phyloP scores from a whole-genome alignment of 2,888 invertebrate genomes.

The Leptopilina syphax region DNA sequence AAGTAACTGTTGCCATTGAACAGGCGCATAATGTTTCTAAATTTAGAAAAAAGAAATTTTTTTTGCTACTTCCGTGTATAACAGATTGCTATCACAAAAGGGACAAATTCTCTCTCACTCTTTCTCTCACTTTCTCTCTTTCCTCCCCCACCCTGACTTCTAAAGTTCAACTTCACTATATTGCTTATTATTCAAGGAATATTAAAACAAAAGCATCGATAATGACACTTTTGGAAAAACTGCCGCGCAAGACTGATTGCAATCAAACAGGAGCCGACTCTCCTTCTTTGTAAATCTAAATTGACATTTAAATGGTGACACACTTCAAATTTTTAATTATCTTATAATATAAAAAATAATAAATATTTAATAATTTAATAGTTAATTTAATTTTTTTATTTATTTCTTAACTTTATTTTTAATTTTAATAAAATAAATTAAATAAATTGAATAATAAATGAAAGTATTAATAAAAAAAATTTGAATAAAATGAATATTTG shows the following conservation, averaged over 20 bases:
- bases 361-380: no score
- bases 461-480: no score
- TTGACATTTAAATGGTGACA: not conserved
- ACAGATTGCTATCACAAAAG: slow-evolving; percentile 8
- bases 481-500: no score
- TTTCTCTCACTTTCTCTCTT: not conserved
- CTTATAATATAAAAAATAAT: not conserved
- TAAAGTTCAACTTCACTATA: not conserved
- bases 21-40: no score
- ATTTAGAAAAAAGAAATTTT: no score
- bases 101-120: not conserved
- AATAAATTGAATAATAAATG: no score
- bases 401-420: no score
- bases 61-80: not conserved
- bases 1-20: no score
- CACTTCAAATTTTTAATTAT: not conserved
- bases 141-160: no score
- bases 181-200: not conserved
- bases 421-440: no score
- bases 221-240: not conserved
- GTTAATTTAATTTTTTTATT: no score
- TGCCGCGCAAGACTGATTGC: not conserved
- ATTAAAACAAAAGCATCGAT: not conserved
- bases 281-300: not conserved
- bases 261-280: not conserved